Percentiles rank a stretch among this genome's conserved stretches.
Conservation (phyloP, 2,888 invertebrate genomes). For the Sylvicola cinctus region DNA sequence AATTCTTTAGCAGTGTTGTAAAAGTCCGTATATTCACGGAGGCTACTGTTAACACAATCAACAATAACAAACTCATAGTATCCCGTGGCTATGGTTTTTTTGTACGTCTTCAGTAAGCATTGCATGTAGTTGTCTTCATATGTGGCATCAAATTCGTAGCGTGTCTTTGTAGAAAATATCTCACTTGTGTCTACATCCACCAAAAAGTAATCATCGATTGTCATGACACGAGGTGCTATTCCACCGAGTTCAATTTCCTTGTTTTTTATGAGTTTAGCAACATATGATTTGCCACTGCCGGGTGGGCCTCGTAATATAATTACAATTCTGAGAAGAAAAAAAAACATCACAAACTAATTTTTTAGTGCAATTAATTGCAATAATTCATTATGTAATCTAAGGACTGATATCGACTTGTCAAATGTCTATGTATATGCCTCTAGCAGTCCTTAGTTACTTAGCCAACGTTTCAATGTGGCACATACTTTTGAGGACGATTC, state of each 20-base stretch:
- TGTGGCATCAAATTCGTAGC: slow-evolving; percentile 62
- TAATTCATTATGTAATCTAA: no score
- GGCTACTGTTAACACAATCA: slow-evolving; percentile 73
- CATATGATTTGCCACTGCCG: slow-evolving; percentile 84
- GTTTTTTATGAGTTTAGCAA: slow-evolving; percentile 72
- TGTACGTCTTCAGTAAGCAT: slow-evolving; percentile 73
- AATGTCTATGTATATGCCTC: no score
- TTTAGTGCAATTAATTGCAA: no score
- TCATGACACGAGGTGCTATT: slow-evolving; percentile 75
- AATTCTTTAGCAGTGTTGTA: slow-evolving; percentile 57
- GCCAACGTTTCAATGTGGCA: not conserved
- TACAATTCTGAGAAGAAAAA: slow-evolving; percentile 39
- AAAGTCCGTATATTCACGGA: slow-evolving; percentile 67
- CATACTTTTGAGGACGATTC: slow-evolving; percentile 44
- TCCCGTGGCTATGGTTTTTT: slow-evolving; percentile 73
- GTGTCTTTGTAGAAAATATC: slow-evolving; percentile 29
- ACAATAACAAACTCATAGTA: slow-evolving; percentile 84
- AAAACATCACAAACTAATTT: no score
- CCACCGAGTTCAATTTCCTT: slow-evolving; percentile 68
- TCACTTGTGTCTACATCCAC: slow-evolving; percentile 35
- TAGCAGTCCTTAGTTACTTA: no score
- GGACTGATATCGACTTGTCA: no score
- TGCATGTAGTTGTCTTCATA: slow-evolving; percentile 65
- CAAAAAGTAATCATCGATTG: slow-evolving; percentile 91
- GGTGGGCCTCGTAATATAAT: slow-evolving; percentile 83